Base-by-base conservation (phyloP, 92 coral and sea anemone genomes). In the Epizoanthus ramosus region DNA sequence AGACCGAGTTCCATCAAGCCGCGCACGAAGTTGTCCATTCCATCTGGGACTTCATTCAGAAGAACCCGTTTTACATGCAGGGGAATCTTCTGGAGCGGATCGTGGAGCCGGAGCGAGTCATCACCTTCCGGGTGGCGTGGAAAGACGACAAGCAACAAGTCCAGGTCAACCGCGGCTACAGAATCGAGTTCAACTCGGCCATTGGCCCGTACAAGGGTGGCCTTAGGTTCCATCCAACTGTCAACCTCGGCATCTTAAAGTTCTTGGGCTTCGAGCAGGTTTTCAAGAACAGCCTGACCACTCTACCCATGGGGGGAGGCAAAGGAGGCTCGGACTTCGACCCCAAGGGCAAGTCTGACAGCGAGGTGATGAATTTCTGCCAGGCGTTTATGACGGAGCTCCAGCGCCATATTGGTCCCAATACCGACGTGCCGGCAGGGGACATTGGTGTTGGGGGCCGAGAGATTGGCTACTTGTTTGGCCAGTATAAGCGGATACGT, bases 121-220 rank as follows among this genome's bases (percentile, higher is more conserved):
- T 93, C n/a, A 93, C 87, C 74, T 93, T 93, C 80, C 81, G 97
- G 35, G 97, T 93, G 41, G 89, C 97, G 10, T 93, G 97, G 97
- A 90, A 63, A 35, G 97, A 93, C 65, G 97, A 93, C 80, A 91
- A 88, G 22, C 91, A 92, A 35, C 65, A 45, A 76, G 86, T 93
- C 57, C 92, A 91, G 4, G 91, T 93, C 10, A 93, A 93, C 82
- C 89, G 92, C 45, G 97, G 97, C 24, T 93, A 86, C 83, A 87
- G 97, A 13, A 88, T 93, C 3, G 74, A 93, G 90, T 93, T 93
- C 79, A 93, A 79, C 83, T 93, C 97, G 8, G 87, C 94, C 22
- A 91, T 93, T 57, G 97, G 97, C 24, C 97, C 97, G 19, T 93
- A 93, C 97, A 93, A 93, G 63, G 97, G 97, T 14, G 97, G 97